Evolutionary conservation across 2,113 vertebrate species (phyloP).

Genomic region (Daboia siamensis): DNA sequence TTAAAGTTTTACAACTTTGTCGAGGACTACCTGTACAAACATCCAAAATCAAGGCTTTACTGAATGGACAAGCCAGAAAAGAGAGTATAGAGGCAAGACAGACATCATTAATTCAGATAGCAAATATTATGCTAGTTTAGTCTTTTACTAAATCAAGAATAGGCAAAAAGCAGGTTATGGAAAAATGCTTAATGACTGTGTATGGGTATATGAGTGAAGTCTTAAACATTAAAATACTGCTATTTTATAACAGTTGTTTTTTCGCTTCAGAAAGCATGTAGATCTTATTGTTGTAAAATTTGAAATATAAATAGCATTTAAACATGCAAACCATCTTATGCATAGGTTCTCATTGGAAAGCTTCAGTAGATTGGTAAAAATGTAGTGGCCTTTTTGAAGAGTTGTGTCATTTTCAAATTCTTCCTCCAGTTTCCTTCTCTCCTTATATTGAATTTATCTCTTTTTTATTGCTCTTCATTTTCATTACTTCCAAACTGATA

Average conservation of each 20-base stretch:
- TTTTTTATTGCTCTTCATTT: not conserved
- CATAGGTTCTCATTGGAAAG: not conserved
- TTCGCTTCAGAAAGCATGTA: not conserved
- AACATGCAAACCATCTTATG: not conserved
- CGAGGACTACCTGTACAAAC: not conserved
- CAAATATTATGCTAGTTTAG: too few relatives aligned
- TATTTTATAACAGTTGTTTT: not conserved
- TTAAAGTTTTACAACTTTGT: not conserved
- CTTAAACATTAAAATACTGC: too few relatives aligned
- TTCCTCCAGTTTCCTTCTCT: not conserved
- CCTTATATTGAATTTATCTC: not conserved
- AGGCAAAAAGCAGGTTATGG: too few relatives aligned
- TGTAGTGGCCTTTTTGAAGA: not conserved
- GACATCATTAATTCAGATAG: too few relatives aligned
- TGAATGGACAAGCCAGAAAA: not conserved
- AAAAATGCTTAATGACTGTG: too few relatives aligned
- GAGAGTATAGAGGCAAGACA: not conserved
- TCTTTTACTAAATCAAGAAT: too few relatives aligned
- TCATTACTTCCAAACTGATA: not conserved
- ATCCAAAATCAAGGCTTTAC: not conserved
- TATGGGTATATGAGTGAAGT: too few relatives aligned
- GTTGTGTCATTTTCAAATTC: not conserved
- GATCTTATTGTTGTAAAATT: not conserved
- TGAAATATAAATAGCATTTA: not conserved
- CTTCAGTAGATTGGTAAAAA: not conserved